These are phyloP conservation scores for Chondrilla cf. caribensis DNA, from an alignment of 37 sponge, comb jelly and placozoan species.

Conservation along the genomic window DNA sequence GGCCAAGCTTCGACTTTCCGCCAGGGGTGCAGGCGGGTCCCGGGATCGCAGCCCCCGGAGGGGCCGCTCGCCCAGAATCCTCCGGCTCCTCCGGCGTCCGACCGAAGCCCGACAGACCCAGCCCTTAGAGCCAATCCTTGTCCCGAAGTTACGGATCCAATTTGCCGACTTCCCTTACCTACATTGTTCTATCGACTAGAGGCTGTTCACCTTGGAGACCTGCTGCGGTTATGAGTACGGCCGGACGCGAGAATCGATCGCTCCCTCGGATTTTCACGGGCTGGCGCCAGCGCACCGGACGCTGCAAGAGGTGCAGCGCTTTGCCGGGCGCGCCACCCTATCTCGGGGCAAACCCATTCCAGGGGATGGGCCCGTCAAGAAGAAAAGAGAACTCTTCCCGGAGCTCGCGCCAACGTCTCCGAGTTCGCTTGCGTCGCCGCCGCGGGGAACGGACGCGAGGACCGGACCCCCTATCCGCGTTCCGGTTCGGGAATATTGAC, in stretches of 20 bases:
- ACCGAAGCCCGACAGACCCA: conserved; percentile 76
- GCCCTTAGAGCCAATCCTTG: conserved; percentile 71
- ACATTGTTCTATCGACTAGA: conserved; percentile 74
- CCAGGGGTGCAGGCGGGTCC: conserved; percentile 31
- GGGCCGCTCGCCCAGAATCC: conserved; percentile 47
- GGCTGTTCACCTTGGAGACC: conserved; percentile 73
- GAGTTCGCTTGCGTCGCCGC: conserved; percentile 48
- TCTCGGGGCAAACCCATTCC: conserved; percentile 59
- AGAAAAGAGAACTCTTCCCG: conserved; percentile 59
- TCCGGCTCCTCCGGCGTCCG: conserved; percentile 42
- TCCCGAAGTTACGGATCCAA: conserved; percentile 71
- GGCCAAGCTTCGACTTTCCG: conserved; percentile 46
- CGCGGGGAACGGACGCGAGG: background rate
- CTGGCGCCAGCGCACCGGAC: conserved; percentile 44
- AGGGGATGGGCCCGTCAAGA: conserved; percentile 37
- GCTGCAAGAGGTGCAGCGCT: conserved; percentile 38
- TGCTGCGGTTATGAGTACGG: conserved; percentile 73
- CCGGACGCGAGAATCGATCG: conserved; percentile 49
- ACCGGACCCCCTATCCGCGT: conserved; percentile 27
- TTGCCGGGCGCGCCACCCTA: conserved; percentile 48
- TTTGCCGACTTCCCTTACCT: conserved; percentile 76
- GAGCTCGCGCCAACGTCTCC: conserved; percentile 41
- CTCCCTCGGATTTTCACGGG: conserved; percentile 72
- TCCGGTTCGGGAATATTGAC: conserved; percentile 74
- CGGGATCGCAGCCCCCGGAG: conserved; percentile 33